Base-by-base conservation (phyloP, 37 sponge, comb jelly and placozoan genomes). In the Beroe forskalii region DNA sequence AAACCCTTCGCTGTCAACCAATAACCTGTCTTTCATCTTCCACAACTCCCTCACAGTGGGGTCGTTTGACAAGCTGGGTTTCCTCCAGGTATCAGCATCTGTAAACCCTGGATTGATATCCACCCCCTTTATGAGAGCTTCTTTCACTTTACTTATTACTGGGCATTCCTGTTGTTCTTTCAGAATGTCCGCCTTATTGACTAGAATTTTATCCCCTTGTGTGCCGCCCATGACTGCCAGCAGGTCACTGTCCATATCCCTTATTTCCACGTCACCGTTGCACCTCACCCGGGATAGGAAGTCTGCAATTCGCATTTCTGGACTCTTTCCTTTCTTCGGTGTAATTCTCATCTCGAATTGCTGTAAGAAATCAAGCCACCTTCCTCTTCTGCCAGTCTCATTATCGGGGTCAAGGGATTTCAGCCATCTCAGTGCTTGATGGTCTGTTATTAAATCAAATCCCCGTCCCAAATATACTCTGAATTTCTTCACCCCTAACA, bases 381-480 rank as follows among this genome's bases (percentile, higher is more conserved):
- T 64, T 64, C 66, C 66, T 64, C 66, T 23, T 6, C 66, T 23
- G 4, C 66, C 66, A n/a, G 66, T 64, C 66, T 64, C 66, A 64
- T 64, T 64, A 28, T 64, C 66, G 4, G 66, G 66, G 25, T 64
- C 30, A 22, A 64, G 25, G 4, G 66, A 64, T 23, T 64, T 64
- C 66, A 64, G 66, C 66, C 66, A 64, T 28, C 66, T 8, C 4
- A 64, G 66, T 6, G 66, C 66, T 64, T 64, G 66, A 64, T 64
- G 66, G 30, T 64, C 66, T 64, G 66, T 64, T 64, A 64, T 64
- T 23, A 64, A 64, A 28, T 64, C 30, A 27, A 64, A 64, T 23
- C 25, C 30, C 17, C 30, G 4, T 64, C 66, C 66, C 30, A 64
- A 23, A 64, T 64, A 64, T 30, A 64, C 66, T 23, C 66, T 23